phyloP scores from a whole-genome alignment of 2,797 vertebrate species.

The Aplochiton taeniatus region DNA sequence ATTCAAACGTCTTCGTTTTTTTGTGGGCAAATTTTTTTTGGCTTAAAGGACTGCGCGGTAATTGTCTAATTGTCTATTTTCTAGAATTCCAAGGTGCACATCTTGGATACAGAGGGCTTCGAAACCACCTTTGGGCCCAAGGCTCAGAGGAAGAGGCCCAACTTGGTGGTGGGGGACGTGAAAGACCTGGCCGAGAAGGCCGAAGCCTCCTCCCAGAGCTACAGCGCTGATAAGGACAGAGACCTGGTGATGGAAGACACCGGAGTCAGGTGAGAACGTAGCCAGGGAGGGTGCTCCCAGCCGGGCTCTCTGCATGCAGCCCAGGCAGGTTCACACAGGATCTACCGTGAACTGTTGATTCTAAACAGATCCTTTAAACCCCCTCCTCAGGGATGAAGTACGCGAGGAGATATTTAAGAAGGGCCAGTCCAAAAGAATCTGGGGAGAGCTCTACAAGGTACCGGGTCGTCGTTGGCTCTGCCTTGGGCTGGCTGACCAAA shows the following conservation, averaged over 20 bases:
- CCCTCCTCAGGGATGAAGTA: slow-evolving; percentile 79
- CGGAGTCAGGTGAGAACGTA: slow-evolving; percentile 83
- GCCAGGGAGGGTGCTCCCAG: too few species aligned
- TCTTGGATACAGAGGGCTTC: slow-evolving; percentile 95
- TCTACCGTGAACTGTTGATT: not conserved
- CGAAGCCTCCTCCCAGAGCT: slow-evolving; percentile 77
- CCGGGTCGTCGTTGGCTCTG: not conserved
- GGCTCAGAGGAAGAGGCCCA: slow-evolving; percentile 92
- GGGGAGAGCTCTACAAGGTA: slow-evolving; percentile 99
- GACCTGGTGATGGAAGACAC: slow-evolving; percentile 90
- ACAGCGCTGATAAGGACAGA: slow-evolving; percentile 83
- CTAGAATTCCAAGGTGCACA: slow-evolving; percentile 94
- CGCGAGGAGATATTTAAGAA: slow-evolving; percentile 97
- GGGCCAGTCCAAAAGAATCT: slow-evolving; percentile 96
- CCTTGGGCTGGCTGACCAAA: too few species aligned
- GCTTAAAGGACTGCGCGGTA: too few species aligned
- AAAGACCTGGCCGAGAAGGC: slow-evolving; percentile 86
- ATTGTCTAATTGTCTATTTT: not conserved
- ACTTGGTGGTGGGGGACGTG: slow-evolving; percentile 82
- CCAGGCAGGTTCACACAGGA: not conserved
- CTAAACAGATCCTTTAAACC: not conserved
- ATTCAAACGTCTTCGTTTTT: too few species aligned
- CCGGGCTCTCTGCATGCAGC: too few species aligned
- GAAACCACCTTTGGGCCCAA: slow-evolving; percentile 95
- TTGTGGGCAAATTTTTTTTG: too few species aligned